Percentiles rank a stretch among this genome's conserved stretches.
phyloP scores from a whole-genome alignment of 1,140 invertebrate species.

The Calosoma granatense region DNA sequence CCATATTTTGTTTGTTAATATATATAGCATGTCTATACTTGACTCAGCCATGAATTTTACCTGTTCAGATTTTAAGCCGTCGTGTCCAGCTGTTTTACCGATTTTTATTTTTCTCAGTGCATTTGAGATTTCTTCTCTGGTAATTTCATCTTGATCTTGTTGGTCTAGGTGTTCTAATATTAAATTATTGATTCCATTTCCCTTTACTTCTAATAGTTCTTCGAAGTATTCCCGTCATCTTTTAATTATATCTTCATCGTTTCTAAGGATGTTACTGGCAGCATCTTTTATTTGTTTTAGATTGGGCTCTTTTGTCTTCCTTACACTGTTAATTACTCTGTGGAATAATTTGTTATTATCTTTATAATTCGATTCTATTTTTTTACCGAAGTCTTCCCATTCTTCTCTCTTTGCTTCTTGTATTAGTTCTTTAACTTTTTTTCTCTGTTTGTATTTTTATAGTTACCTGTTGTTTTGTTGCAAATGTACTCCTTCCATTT shows the following conservation, averaged over 20 bases:
- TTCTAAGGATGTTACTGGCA: not conserved
- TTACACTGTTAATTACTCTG: not conserved
- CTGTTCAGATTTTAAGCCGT: slow-evolving; percentile 13
- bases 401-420: not conserved
- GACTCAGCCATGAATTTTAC: slow-evolving; percentile 9
- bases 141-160: not conserved
- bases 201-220: slow-evolving; percentile 10
- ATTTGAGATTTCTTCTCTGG: not conserved
- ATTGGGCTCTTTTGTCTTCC: slow-evolving; percentile 1
- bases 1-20: slow-evolving; percentile 8
- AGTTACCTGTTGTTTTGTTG: not conserved
- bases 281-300: not conserved
- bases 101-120: slow-evolving; percentile 1
- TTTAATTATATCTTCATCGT: slow-evolving; percentile 13
- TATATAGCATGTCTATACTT: not conserved
- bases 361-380: not conserved
- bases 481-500: not conserved
- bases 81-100: too few species aligned
- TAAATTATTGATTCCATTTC: not conserved
- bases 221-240: slow-evolving; percentile 14
- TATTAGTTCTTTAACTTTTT: not conserved
- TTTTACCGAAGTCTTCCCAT: slow-evolving; percentile 10
- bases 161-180: not conserved
- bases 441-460: slow-evolving; percentile 6
- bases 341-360: slow-evolving; percentile 7